Percentiles rank a stretch among this genome's conserved stretches.
Evolutionary conservation across 2,113 vertebrate genomes (phyloP).

Genomic region (Hemiscyllium ocellatum): DNA sequence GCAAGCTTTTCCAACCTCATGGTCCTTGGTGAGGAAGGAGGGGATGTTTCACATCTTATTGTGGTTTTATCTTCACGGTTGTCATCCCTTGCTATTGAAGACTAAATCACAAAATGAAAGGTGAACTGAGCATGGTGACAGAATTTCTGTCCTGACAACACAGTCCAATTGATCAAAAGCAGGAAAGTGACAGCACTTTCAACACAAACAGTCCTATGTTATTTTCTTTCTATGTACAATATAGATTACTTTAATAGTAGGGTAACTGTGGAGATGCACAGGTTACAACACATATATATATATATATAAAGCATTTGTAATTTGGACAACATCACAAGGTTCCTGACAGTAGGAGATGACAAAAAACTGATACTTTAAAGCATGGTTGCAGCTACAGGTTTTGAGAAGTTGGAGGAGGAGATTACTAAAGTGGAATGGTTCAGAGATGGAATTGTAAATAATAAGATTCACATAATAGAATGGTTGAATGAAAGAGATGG

Average conservation of each 20-base stretch:
- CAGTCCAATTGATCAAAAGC: neutral
- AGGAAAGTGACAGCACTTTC: neutral
- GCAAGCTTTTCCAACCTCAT: constrained; percentile 80
- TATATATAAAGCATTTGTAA: neutral
- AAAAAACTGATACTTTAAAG: neutral
- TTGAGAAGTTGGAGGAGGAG: neutral
- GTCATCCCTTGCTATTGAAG: constrained; percentile 77
- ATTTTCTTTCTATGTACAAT: neutral
- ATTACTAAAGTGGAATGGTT: neutral
- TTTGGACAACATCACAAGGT: neutral
- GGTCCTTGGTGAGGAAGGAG: constrained; percentile 83
- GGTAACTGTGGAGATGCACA: neutral
- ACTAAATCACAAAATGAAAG: constrained; percentile 61
- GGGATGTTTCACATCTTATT: constrained; percentile 94
- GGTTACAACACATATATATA: neutral
- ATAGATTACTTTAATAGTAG: neutral
- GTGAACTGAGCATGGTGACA: neutral
- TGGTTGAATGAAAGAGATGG: neutral
- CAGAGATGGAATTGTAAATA: neutral
- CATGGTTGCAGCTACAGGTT: neutral
- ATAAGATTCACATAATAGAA: too few species aligned
- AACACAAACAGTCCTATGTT: neutral
- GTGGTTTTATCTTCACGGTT: constrained; percentile 89
- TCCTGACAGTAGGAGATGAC: neutral
- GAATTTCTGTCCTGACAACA: neutral